phyloP scores from a whole-genome alignment of 1,140 invertebrate species.

The Magallana ariakensis region DNA sequence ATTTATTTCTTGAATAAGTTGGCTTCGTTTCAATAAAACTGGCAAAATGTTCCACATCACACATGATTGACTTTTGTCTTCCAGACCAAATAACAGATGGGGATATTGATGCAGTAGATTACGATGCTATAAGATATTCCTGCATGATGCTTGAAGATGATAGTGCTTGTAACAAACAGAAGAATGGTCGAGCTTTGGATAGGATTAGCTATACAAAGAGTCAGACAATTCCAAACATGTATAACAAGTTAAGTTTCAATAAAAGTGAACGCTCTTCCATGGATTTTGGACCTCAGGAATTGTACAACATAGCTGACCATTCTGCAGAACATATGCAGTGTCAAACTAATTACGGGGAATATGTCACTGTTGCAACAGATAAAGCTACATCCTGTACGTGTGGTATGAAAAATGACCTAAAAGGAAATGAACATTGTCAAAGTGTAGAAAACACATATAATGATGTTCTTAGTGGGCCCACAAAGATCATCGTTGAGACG shows the following conservation, averaged over 20 bases:
- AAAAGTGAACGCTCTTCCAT: not conserved
- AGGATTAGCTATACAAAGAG: slow-evolving; percentile 17
- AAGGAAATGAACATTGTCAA: not conserved
- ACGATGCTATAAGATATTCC: not conserved
- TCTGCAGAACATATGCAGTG: not conserved
- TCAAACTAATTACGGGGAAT: not conserved
- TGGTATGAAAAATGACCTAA: not conserved
- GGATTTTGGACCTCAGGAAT: not conserved
- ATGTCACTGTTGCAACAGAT: not conserved
- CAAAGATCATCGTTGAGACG: no score
- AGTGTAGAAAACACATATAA: not conserved
- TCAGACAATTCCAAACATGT: not conserved
- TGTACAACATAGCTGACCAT: not conserved
- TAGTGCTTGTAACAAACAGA: not conserved
- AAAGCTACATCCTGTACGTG: not conserved
- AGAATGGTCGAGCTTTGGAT: not conserved
- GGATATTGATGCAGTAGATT: not conserved
- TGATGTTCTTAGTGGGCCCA: not conserved
- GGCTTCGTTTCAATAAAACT: no score
- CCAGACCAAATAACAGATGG: not conserved
- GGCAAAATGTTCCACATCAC: no score
- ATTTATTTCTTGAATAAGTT: no score
- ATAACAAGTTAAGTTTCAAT: not conserved
- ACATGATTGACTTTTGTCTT: not conserved
- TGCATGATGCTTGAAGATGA: not conserved